These are phyloP conservation scores for Orussus abietinus DNA, from an alignment of 1,140 invertebrate genomes.

Conservation along the genomic window DNA sequence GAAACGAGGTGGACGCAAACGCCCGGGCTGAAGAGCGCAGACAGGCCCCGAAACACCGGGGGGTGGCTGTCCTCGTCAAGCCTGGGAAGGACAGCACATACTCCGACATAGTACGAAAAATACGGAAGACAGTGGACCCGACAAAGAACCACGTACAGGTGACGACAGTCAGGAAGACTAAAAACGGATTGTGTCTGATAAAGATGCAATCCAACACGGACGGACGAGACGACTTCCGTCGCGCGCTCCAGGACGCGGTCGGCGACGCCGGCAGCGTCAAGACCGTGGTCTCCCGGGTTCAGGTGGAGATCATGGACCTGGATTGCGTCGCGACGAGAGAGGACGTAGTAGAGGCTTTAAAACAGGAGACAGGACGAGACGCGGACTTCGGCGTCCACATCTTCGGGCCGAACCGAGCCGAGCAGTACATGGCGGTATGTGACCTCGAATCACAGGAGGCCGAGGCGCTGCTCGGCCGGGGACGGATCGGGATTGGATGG, in stretches of 20 bases:
- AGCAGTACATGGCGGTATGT: constrained; percentile 13
- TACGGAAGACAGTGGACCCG: constrained; percentile 8
- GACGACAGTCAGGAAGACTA: constrained; percentile 8
- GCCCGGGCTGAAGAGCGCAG: constrained; percentile 1
- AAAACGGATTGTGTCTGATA: constrained; percentile 7
- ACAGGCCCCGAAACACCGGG: constrained; percentile 2
- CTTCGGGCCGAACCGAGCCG: constrained; percentile 12
- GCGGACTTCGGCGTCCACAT: constrained; percentile 10
- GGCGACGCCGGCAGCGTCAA: constrained; percentile 3
- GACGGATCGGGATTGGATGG: constrained; percentile 10
- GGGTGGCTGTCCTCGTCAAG: constrained; percentile 8
- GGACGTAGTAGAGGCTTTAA: constrained; percentile 5
- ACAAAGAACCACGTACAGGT: constrained; percentile 7
- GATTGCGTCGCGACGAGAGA: constrained; percentile 4
- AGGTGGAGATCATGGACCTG: constrained; percentile 11
- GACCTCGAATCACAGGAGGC: constrained; percentile 10
- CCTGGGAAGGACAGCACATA: constrained; percentile 7
- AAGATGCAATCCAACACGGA: constrained; percentile 10
- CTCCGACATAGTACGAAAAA: constrained; percentile 10
- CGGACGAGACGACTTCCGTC: constrained; percentile 6
- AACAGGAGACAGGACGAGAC: constrained; percentile 12
- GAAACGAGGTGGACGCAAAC: constrained; percentile 2
- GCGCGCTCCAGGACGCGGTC: constrained; percentile 7
- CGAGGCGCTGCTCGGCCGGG: constrained; percentile 7
- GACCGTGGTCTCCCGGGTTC: constrained; percentile 2